These are phyloP conservation scores for Caenorhabditis japonica DNA, from an alignment of 2,888 invertebrate genomes.

Conservation along the genomic window DNA sequence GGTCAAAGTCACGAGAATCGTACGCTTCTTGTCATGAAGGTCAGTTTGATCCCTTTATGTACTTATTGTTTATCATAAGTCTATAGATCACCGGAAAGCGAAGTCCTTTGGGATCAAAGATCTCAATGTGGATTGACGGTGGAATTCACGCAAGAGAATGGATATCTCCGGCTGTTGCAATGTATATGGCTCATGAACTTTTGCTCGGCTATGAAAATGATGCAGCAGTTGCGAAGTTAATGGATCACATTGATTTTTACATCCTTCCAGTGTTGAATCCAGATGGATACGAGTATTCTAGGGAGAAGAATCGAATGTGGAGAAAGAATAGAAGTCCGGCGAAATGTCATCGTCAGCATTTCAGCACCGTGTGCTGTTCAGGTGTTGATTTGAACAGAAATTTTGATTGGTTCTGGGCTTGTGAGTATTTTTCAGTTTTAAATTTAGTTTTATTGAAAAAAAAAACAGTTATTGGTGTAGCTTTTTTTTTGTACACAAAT, in stretches of 20 bases:
- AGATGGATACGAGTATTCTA: conserved; percentile 75
- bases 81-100: conserved; percentile 60
- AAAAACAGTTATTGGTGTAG: too few relatives aligned
- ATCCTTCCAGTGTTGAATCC: conserved; percentile 76
- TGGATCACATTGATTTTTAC: conserved; percentile 76
- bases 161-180: conserved; percentile 67
- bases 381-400: conserved; percentile 77
- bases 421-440: conserved; percentile 47
- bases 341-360: conserved; percentile 67
- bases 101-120: conserved; percentile 56
- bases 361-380: conserved; percentile 72
- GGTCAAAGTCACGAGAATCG: conserved; percentile 74
- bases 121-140: conserved; percentile 73
- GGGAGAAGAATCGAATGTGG: conserved; percentile 76
- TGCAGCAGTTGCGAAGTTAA: conserved; percentile 59
- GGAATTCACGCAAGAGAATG: conserved; percentile 75
- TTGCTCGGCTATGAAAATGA: conserved; percentile 58
- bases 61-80: too few relatives aligned
- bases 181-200: conserved; percentile 65
- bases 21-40: conserved; percentile 68
- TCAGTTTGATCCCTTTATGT: too few relatives aligned
- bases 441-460: background rate
- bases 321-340: conserved; percentile 76
- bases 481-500: too few relatives aligned
- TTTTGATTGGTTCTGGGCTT: conserved; percentile 76